These are phyloP conservation scores for Vicugna pacos DNA, from an alignment of 2,113 vertebrate species.

Conservation along the genomic window DNA sequence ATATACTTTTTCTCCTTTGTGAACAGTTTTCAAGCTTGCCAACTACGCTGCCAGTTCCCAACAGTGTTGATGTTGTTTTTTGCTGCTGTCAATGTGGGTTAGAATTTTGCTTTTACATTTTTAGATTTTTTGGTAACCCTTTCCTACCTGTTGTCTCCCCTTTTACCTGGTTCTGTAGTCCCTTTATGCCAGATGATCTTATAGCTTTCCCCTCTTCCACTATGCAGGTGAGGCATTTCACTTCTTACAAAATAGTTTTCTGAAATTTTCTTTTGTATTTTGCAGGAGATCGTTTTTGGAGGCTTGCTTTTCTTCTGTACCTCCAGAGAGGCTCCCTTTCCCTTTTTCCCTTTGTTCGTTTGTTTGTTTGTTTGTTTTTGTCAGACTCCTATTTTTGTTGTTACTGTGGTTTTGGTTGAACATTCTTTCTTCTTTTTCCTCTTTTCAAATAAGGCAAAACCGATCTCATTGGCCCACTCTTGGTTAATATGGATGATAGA, in stretches of 20 bases:
- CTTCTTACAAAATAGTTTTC: conserved; percentile 13
- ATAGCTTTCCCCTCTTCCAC: background rate
- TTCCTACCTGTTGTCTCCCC: background rate
- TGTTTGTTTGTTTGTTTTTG: background rate
- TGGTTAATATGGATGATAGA: background rate
- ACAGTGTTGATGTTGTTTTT: background rate
- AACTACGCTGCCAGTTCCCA: background rate
- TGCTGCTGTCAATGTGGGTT: background rate
- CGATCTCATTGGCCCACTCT: background rate
- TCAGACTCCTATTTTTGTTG: background rate
- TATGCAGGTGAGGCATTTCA: background rate
- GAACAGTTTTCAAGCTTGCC: background rate
- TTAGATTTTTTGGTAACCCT: background rate
- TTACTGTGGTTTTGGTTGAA: background rate
- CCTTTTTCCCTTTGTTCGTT: background rate
- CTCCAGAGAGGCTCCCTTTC: background rate
- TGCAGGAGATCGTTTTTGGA: background rate
- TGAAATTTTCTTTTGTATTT: conserved; percentile 33
- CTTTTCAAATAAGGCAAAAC: background rate
- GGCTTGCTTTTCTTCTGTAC: background rate
- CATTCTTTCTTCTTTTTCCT: background rate
- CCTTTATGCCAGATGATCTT: background rate
- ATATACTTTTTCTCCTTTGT: background rate
- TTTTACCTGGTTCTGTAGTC: background rate
- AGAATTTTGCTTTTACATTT: background rate